Percentiles rank a stretch among this genome's conserved stretches.
These are phyloP conservation scores for Palythoa heliodiscus DNA, from an alignment of 92 coral and sea anemone species.

Conservation along the genomic window DNA sequence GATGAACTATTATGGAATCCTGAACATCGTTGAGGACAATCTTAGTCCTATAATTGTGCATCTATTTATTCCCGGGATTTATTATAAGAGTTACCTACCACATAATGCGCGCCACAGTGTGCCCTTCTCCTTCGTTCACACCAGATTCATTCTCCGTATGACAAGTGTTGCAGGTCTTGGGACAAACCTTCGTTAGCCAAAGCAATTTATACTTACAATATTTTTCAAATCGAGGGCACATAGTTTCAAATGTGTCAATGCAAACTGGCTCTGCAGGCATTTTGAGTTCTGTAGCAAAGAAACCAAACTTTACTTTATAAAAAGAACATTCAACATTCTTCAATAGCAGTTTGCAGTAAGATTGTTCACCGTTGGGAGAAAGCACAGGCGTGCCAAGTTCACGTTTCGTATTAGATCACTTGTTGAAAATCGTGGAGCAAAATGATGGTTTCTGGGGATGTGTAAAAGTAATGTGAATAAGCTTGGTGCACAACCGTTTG, in stretches of 20 bases:
- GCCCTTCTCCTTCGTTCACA: not conserved
- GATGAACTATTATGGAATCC: no score
- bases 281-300: slow-evolving; percentile 15
- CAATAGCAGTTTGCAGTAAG: not conserved
- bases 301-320: not conserved
- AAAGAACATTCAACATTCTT: not conserved
- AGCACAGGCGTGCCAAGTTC: no score
- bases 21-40: no score
- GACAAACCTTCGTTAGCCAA: slow-evolving; percentile 9
- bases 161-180: slow-evolving; percentile 15
- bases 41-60: not conserved
- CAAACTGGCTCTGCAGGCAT: slow-evolving; percentile 27
- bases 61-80: no score
- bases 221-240: not conserved
- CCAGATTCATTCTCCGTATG: not conserved
- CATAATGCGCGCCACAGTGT: not conserved
- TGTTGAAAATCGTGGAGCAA: no score
- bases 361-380: no score
- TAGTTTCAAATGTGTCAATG: not conserved
- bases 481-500: no score
- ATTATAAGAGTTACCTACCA: slow-evolving; percentile 3
- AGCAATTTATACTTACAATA: not conserved
- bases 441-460: no score
- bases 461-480: no score
- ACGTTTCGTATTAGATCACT: no score